Base-by-base conservation (phyloP, 2,113 vertebrate species). In the Colistium nudipinnis region DNA sequence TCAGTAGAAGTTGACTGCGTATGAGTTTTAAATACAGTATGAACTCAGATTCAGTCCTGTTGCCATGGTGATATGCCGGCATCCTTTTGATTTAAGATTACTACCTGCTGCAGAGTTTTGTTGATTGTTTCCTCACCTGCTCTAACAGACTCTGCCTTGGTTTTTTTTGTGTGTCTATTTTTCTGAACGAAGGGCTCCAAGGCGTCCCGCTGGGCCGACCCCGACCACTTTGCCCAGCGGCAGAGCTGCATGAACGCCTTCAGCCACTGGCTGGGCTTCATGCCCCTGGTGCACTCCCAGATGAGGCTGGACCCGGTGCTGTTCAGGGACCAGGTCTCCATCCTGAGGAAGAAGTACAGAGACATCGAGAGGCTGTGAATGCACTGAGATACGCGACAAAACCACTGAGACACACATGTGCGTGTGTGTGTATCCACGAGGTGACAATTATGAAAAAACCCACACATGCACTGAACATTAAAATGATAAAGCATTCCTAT, bases 271-370 rank as follows among this genome's bases (percentile, higher is more conserved):
- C 88, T 94, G 44, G 93, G 93, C 19, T 91, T 91, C 90, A 93
- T 94, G 93, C 93, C 93, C 1, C 87, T 94, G 51, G 57, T 93
- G 22, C 92, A 92, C 84, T 94, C 93, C 44, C 93, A 93, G 85
- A 89, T 94, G 91, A 88, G 93, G 35, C 76, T 94, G 87, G 93
- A 94, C 82, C 93, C 93, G 0, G 84, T 94, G 59, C 70, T 94
- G 63, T 94, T 94, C 85, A 90, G 92, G 80, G 93, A 94, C 84
- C 93, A 93, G 78, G 93, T 94, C n/a, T 94, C 93, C 78, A 93
- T 94, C 70, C 85, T 94, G 71, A 88, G 93, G 72, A 94, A 94
- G 82, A 94, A 93, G 65, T 94, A 93, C 90, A 84, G 93, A 16
- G 92, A 94, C 86, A 94, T 94, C 9, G 93, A 94, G 76, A 87